Conservation (phyloP, 2,797 vertebrate genomes). For the Trematomus bernacchii region DNA sequence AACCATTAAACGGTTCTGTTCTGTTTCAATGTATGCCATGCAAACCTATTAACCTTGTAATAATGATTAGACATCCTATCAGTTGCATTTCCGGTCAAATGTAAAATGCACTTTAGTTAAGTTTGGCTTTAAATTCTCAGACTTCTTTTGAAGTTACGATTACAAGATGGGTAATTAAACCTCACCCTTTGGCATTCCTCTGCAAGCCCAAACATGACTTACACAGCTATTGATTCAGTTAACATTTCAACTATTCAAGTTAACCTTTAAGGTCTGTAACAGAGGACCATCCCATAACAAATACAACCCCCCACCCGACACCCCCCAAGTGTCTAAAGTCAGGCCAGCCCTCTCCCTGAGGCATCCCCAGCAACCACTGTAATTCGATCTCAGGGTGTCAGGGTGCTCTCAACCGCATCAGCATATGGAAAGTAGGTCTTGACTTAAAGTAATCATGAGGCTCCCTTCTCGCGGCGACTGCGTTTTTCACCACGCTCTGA, state of each 20-base stretch:
- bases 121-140: background rate
- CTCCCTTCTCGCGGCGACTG: conserved; percentile 39
- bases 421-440: conserved; percentile 80
- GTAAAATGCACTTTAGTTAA: background rate
- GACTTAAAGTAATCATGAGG: conserved; percentile 73
- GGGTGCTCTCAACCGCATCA: conserved; percentile 70
- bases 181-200: conserved; percentile 26
- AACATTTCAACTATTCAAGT: conserved; percentile 63
- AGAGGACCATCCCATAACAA: conserved; percentile 18
- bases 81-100: background rate
- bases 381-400: conserved; percentile 69
- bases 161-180: conserved; percentile 18
- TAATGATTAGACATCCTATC: background rate
- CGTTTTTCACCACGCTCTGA: conserved; percentile 70
- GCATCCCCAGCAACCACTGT: conserved; percentile 52
- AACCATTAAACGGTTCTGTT: background rate
- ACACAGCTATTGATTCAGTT: conserved; percentile 45
- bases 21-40: background rate
- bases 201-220: conserved; percentile 36
- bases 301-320: background rate
- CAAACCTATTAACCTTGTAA: background rate
- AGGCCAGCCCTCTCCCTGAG: conserved; percentile 33
- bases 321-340: conserved; percentile 39
- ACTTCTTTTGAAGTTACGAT: conserved; percentile 8
- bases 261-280: conserved; percentile 59